These are phyloP conservation scores for Crocallis elinguaria DNA, from an alignment of 2,888 invertebrate genomes.

Conservation along the genomic window DNA sequence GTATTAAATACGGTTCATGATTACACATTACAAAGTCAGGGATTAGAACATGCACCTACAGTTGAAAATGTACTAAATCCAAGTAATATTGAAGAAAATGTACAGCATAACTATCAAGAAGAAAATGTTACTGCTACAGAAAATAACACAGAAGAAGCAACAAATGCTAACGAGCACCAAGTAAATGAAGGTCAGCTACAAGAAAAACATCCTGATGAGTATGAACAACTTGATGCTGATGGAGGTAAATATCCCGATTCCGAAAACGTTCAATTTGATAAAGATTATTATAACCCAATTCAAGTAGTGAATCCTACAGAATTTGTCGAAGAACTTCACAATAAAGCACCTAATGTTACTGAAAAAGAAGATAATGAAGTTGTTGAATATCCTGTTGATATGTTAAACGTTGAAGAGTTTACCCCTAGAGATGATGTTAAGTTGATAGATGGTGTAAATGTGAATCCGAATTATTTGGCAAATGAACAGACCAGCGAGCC, in stretches of 20 bases:
- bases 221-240: constrained; percentile 23
- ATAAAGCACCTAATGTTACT: constrained; percentile 24
- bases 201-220: constrained; percentile 19
- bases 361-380: constrained; percentile 27
- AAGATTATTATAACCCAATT: constrained; percentile 32
- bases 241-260: constrained; percentile 21
- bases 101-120: constrained; percentile 4
- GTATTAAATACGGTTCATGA: constrained; percentile 10
- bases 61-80: background rate
- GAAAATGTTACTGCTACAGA: constrained; percentile 8
- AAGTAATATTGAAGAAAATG: constrained; percentile 3
- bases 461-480: constrained; percentile 37
- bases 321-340: constrained; percentile 30
- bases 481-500: constrained; percentile 28
- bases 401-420: constrained; percentile 43
- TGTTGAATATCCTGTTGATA: constrained; percentile 42
- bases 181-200: constrained; percentile 16
- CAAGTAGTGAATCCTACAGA: constrained; percentile 35
- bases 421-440: constrained; percentile 37
- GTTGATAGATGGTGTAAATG: constrained; percentile 41
- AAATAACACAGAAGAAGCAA: constrained; percentile 7
- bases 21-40: constrained; percentile 11
- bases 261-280: constrained; percentile 36
- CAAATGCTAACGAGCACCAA: constrained; percentile 11
- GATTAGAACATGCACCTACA: constrained; percentile 3